Base-by-base conservation (phyloP, 2,113 vertebrate genomes). In the Boleophthalmus pectinirostris region DNA sequence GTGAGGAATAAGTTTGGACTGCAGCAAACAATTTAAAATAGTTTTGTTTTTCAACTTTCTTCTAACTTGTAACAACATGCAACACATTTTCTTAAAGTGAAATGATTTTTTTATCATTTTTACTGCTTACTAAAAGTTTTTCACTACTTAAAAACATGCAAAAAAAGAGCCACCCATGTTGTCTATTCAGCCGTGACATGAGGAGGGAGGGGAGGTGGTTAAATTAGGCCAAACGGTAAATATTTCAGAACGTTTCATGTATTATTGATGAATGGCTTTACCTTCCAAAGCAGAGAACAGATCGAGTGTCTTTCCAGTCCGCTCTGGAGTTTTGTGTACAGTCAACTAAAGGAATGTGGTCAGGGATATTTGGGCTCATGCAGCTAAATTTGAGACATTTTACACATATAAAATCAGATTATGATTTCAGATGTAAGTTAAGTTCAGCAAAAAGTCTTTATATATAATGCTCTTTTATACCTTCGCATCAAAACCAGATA, bases 151-250 rank as follows among this genome's bases (percentile, higher is more conserved):
- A 21, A 60, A 69, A 35, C 61, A 60, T 74, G 68, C 69, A 76
- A 66, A 68, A n/a, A 20, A 77, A 72, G 76, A 68, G 67, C 60
- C 72, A 71, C 71, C 69, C 45, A 46, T 76, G 78, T 73, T 86
- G 71, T 83, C 63, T 73, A 81, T 83, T 82, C 86, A 83, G 72
- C 79, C 79, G 35, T 82, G 86, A 78, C 76, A 78, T 38, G 74
- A 81, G 75, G 61, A 76, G 54, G 83, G 82, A 75, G 83, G 78
- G 76, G 69, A 72, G 87, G 72, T 72, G 70, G 70, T 82, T 89
- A 92, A 93, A 93, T 93, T 93, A 90, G 92, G 91, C 89, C 89
- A 84, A 91, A 92, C 15, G 20, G 80, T 94, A 87, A 94, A 94
- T 94, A 94, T 94, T 94, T 94, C 72, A 94, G 84, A 78, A 88